phyloP scores from a whole-genome alignment of 2,888 invertebrate genomes.

The Plagodis pulveraria region DNA sequence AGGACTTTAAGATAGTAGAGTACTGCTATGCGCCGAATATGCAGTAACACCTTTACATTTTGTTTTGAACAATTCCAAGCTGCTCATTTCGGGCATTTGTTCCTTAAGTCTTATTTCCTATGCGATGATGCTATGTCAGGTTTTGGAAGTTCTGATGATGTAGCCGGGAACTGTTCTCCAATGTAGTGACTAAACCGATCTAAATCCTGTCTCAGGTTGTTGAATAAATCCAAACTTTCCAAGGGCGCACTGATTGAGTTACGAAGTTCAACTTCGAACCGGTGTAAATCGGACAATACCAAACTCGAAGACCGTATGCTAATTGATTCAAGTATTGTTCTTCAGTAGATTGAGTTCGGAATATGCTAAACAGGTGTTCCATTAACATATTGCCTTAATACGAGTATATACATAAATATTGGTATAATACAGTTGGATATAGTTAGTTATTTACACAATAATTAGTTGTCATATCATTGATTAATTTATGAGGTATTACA shows the following conservation, averaged over 20 bases:
- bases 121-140: too few relatives aligned
- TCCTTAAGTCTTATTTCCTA: too few relatives aligned
- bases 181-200: constrained; percentile 8
- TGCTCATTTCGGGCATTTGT: too few relatives aligned
- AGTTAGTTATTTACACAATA: too few relatives aligned
- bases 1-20: too few relatives aligned
- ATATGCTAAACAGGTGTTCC: constrained; percentile 4
- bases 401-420: background rate
- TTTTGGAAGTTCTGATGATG: too few relatives aligned
- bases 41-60: too few relatives aligned
- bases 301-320: constrained; percentile 14
- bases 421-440: too few relatives aligned
- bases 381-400: background rate
- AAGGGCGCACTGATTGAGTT: constrained; percentile 19
- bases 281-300: constrained; percentile 19
- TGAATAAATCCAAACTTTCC: constrained; percentile 3
- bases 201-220: background rate
- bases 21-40: too few relatives aligned
- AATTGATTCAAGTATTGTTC: constrained; percentile 22
- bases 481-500: too few relatives aligned
- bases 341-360: constrained; percentile 6
- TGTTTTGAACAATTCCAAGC: too few relatives aligned
- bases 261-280: constrained; percentile 11
- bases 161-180: background rate
- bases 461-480: too few relatives aligned